Conservation (phyloP, 2,113 vertebrate species). For the Panthera leo region DNA sequence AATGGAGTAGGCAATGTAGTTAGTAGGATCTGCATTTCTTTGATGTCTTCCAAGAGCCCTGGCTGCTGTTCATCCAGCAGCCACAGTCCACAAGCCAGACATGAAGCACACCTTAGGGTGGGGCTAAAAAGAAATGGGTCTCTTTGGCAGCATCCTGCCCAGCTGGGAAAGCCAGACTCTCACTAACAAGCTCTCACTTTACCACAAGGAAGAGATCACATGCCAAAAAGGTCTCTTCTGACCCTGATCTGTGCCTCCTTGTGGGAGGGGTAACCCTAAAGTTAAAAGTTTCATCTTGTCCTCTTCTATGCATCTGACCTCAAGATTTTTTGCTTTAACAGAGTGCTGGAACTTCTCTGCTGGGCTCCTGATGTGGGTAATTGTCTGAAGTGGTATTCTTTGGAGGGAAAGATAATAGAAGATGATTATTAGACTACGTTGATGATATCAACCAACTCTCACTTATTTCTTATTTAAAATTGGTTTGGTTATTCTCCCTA, state of each 20-base stretch:
- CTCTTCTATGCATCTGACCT: neutral
- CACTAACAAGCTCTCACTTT: neutral
- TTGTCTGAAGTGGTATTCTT: neutral
- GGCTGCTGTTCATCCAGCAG: neutral
- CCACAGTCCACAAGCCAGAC: neutral
- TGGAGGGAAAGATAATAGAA: neutral
- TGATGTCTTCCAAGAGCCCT: neutral
- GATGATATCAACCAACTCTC: neutral
- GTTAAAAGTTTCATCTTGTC: neutral
- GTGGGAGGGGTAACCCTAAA: neutral
- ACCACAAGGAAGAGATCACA: neutral
- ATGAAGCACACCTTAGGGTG: neutral
- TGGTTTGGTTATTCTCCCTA: neutral
- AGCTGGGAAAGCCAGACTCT: neutral
- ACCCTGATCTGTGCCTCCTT: too few species aligned
- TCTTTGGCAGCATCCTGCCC: neutral
- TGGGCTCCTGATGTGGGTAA: neutral
- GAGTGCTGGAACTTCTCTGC: neutral
- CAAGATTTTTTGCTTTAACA: neutral
- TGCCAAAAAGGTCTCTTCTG: neutral
- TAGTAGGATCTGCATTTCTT: neutral
- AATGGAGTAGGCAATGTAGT: neutral
- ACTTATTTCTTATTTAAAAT: neutral
- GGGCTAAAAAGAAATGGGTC: neutral
- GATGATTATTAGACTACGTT: neutral